Evolutionary conservation across 2,113 vertebrate species (phyloP), one percentile per base, ranked within the genome.

Genomic region (Tragelaphus strepsiceros): DNA sequence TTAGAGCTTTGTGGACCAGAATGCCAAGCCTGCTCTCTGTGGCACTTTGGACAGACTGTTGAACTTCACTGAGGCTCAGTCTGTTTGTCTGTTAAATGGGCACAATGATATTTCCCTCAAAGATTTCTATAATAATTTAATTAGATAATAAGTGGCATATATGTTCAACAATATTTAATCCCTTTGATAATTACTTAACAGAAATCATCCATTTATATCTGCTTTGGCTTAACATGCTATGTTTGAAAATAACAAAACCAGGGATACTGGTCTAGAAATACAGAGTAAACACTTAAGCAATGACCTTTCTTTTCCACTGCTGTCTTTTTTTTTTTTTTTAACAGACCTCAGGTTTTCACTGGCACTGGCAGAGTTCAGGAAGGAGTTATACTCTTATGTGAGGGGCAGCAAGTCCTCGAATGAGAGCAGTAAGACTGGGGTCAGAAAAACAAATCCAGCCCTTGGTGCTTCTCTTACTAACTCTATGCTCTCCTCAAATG

Each of bases 91-190:
- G 32, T 35, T 89, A 39, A 35, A 5, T 14, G 87, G 39, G 17
- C 30, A 67, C 30, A 62, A 2, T 32, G 82, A 28, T 30, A 46
- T 28, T 90, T 67, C 71, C 78, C 74, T 97, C 61, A n/a, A 90
- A 71, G 39, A 92, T 26, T 54, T 51, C 54, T 64, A 2, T 28
- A 35, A 35, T 67, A 62, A 51, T 91, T 67, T 88, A 71, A 64
- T 91, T 80, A 89, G 61, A 46, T 82, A 83, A 82, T 53, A 87
- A 88, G 30, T 39, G 58, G 35, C 64, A 86, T 30, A 30, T 77
- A 85, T 92, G 77, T 74, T 95, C 59, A 96, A 71, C 84, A 82
- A 88, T 93, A 96, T 84, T 46, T 49, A 62, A 83, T 61, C 24
- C 17, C 21, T 15, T 96, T 84, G n/a, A n/a, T 90, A 92, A 90